Evolutionary conservation across 2,113 vertebrate species (phyloP), one percentile per base, ranked within the genome.

Genomic region (Marmota flaviventris): DNA sequence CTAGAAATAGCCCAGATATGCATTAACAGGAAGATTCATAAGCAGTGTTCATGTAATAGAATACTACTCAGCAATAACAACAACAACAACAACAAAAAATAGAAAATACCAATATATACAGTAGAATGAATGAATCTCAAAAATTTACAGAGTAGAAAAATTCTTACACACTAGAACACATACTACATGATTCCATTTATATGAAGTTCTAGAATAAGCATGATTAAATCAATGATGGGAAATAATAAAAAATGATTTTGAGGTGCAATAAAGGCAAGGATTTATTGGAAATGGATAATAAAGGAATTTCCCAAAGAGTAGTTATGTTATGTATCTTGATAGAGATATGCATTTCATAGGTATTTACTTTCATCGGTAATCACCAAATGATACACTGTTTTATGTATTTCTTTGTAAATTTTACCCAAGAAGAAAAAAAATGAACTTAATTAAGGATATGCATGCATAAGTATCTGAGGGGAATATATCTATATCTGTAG

Each of bases 181-280:
- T 22, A 73, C 4, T n/a, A 11, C 58, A 79, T 27, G 42, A 89
- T 58, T 92, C 32, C 39, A 79, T 79, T 86, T 85, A 56, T 42
- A 79, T 53, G 17, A 90, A 79, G 56, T 93, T 87, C 58, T 61
- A 76, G 75, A 96, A 73, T 0, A 90, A 25, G 42, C 27, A 77
- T 93, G 87, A 78, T 20, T 94, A 85, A 45, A 81, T 5, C 63
- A 58, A 63, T 69, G 53, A 53, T 77, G 20, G 53, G 37, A 90
- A 83, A 87, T 63, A 93, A 89, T 72, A 32, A 93, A 95, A 45
- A 87, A 69, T 61, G 56, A 92, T 76, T 91, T 24, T 48, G 37
- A 10, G n/a, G 4, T 73, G 13, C n/a, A 2, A 34, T 77, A 11
- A 85, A 24, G 20, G 20, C 9, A 13, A n/a, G 75, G 8, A 51